A percentile compares a stretch with the other conserved stretches of the same genome.
These are phyloP conservation scores for Formicarius rufipectus DNA, from an alignment of 2,113 vertebrate species.

Conservation along the genomic window DNA sequence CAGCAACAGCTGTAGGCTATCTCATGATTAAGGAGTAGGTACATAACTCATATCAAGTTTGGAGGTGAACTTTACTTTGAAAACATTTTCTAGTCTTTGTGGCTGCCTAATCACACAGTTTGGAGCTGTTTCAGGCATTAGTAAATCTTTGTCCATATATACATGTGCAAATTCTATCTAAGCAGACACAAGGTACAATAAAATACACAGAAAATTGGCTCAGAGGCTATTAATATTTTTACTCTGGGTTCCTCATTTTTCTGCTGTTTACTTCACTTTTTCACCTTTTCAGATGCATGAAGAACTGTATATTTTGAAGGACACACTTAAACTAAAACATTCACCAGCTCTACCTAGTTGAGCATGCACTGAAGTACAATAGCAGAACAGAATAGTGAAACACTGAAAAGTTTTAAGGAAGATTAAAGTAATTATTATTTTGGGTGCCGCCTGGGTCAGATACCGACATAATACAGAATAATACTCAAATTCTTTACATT, in stretches of 20 bases:
- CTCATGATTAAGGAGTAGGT: not conserved
- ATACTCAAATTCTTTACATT: not conserved
- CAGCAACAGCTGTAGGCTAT: not conserved
- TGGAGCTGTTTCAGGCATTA: constrained; percentile 22
- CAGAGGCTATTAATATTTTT: not conserved
- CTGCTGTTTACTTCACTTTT: not conserved
- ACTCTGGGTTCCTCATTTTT: not conserved
- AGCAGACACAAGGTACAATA: not conserved
- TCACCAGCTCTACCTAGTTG: not conserved
- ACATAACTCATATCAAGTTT: not conserved
- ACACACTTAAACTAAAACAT: not conserved
- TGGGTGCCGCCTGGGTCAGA: not conserved
- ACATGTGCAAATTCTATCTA: constrained; percentile 34
- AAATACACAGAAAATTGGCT: constrained; percentile 12
- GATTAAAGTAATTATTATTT: not conserved
- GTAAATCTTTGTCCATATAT: constrained; percentile 36
- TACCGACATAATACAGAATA: not conserved
- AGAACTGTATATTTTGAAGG: not conserved
- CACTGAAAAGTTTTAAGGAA: not conserved
- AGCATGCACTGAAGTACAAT: not conserved
- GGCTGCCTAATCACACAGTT: not conserved
- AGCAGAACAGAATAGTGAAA: not conserved
- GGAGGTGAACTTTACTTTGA: constrained; percentile 27
- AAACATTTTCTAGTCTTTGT: constrained; percentile 8
- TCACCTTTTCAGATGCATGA: not conserved